Evolutionary conservation across 2,113 vertebrate species (phyloP).

Genomic region (Dasyurus viverrinus): DNA sequence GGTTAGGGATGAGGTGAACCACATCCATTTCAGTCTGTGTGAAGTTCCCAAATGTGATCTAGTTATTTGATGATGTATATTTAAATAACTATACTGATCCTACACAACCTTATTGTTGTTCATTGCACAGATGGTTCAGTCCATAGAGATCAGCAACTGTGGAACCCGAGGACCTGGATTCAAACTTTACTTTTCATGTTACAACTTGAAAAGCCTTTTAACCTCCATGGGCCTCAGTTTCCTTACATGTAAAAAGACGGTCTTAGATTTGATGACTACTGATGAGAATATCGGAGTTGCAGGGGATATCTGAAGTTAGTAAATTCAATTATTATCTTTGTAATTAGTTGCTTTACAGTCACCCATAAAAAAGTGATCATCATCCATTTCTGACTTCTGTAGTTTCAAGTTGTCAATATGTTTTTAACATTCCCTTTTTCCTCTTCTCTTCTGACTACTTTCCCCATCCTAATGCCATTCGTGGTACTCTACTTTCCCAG

Average conservation of each 20-base stretch:
- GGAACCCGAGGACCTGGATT: background rate
- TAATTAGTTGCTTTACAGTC: background rate
- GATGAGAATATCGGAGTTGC: background rate
- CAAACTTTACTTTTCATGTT: background rate
- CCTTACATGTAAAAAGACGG: background rate
- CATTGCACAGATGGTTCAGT: background rate
- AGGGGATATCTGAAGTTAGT: background rate
- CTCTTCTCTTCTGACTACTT: background rate
- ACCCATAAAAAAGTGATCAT: background rate
- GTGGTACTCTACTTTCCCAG: conserved; percentile 1
- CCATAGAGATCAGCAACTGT: background rate
- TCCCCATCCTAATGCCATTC: background rate
- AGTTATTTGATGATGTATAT: background rate
- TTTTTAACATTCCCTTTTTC: background rate
- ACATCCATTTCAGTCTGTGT: conserved; percentile 5
- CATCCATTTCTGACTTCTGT: background rate
- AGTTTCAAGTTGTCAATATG: background rate
- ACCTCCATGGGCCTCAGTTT: background rate
- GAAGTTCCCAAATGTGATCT: background rate
- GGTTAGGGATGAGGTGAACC: background rate
- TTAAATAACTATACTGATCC: conserved; percentile 4
- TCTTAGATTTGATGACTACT: background rate
- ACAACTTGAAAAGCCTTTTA: background rate
- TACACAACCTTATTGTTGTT: background rate
- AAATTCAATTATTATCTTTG: background rate